A percentile compares a stretch with the other conserved stretches of the same genome.
Conservation (phyloP, 2,888 invertebrate genomes). For the Cerastis rubricosa region DNA sequence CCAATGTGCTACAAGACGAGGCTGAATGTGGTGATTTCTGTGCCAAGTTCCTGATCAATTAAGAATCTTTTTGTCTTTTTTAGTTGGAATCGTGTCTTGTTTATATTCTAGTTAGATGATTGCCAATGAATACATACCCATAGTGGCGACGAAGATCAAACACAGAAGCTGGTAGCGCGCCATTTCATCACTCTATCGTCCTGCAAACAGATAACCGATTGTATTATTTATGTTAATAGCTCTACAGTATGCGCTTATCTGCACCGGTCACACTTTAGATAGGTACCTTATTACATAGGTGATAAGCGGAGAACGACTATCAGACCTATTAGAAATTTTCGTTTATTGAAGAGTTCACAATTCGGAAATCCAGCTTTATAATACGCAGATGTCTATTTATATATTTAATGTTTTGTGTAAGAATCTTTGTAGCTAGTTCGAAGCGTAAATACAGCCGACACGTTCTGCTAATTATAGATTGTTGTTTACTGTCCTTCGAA, state of each 20-base stretch:
- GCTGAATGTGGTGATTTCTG: slow-evolving; percentile 51
- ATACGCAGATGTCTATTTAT: slow-evolving; percentile 42
- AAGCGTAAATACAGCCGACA: slow-evolving; percentile 51
- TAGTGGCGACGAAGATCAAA: slow-evolving; percentile 75
- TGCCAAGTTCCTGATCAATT: slow-evolving; percentile 63
- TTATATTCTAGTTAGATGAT: slow-evolving; percentile 28
- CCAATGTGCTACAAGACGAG: slow-evolving; percentile 40
- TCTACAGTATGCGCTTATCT: slow-evolving; percentile 61
- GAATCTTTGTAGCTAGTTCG: slow-evolving; percentile 38
- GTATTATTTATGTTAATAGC: slow-evolving; percentile 58
- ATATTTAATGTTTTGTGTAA: slow-evolving; percentile 33
- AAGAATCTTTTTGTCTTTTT: slow-evolving; percentile 14
- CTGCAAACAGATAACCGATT: slow-evolving; percentile 75
- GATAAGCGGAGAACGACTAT: slow-evolving; percentile 68
- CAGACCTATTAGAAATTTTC: slow-evolving; percentile 32
- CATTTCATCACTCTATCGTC: slow-evolving; percentile 79
- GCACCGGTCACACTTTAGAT: slow-evolving; percentile 51
- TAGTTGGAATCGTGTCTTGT: slow-evolving; percentile 17
- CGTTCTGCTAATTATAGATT: slow-evolving; percentile 55
- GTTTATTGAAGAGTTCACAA: slow-evolving; percentile 17
- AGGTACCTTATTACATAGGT: slow-evolving; percentile 51
- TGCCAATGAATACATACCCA: slow-evolving; percentile 76
- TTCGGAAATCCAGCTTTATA: slow-evolving; percentile 1
- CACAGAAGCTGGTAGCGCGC: slow-evolving; percentile 79
- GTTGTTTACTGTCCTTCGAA: slow-evolving; percentile 27